Conservation (phyloP, 2,888 invertebrate genomes). For the Zaprionus bogoriensis region DNA sequence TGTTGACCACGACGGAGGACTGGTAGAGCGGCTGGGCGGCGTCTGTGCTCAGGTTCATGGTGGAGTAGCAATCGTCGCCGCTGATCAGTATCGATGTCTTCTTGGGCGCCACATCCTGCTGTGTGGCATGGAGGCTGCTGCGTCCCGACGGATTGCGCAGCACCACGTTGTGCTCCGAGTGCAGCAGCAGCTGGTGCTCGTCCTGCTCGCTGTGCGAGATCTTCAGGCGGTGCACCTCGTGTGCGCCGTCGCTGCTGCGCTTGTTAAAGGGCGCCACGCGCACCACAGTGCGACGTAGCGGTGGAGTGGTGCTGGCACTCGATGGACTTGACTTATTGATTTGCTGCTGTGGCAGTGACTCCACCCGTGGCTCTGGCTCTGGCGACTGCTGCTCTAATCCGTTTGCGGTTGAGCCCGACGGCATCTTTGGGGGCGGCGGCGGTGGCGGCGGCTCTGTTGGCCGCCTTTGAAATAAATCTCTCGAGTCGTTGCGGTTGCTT, state of each 20-base stretch:
- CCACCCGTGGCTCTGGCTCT: no score
- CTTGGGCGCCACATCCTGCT: slow-evolving; percentile 82
- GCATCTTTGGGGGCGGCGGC: slow-evolving; percentile 83
- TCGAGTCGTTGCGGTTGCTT: slow-evolving; percentile 85
- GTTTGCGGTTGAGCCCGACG: slow-evolving; percentile 45
- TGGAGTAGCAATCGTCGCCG: slow-evolving; percentile 89
- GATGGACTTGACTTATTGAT: slow-evolving; percentile 83
- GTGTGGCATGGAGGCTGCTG: neutral
- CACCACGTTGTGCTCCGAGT: slow-evolving; percentile 34
- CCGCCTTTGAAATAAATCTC: slow-evolving; percentile 85
- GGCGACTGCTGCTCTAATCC: slow-evolving; percentile 61
- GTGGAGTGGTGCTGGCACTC: slow-evolving; percentile 13
- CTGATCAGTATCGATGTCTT: slow-evolving; percentile 89
- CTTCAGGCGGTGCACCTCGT: slow-evolving; percentile 84
- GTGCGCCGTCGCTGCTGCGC: slow-evolving; percentile 70
- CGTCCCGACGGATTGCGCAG: slow-evolving; percentile 13
- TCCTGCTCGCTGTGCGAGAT: slow-evolving; percentile 84
- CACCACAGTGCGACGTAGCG: slow-evolving; percentile 83
- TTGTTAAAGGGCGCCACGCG: slow-evolving; percentile 83
- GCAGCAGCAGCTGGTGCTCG: slow-evolving; percentile 23
- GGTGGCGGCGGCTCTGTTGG: slow-evolving; percentile 83
- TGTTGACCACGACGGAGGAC: slow-evolving; percentile 87
- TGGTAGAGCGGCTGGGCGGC: slow-evolving; percentile 86
- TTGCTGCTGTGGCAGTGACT: slow-evolving; percentile 59
- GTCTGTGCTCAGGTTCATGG: slow-evolving; percentile 88